These are phyloP conservation scores for Oreotragus oreotragus DNA, from an alignment of 2,113 vertebrate species.

Conservation along the genomic window DNA sequence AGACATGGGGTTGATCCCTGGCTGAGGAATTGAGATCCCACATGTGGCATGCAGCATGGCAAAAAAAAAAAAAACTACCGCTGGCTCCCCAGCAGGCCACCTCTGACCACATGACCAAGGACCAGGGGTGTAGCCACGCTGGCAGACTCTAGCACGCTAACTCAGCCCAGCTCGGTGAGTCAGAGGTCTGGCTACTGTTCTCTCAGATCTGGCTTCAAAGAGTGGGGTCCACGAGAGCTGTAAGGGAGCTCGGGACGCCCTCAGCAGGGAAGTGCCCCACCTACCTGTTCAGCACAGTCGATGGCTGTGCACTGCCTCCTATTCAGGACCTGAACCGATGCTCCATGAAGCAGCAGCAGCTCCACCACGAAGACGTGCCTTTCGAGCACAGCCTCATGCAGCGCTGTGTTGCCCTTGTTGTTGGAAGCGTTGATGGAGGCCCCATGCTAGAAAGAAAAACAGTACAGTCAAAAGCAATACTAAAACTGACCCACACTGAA, in stretches of 20 bases:
- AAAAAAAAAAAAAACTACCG: neutral
- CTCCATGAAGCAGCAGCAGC: conserved; percentile 86
- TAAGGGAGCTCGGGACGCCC: neutral
- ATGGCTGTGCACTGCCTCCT: conserved; percentile 84
- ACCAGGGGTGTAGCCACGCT: neutral
- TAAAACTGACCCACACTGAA: fast-evolving
- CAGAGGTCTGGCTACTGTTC: neutral
- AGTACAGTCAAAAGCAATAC: neutral
- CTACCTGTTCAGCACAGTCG: conserved; percentile 88
- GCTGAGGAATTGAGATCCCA: neutral
- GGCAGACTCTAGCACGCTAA: fast-evolving
- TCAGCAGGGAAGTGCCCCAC: neutral
- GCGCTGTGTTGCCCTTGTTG: conserved; percentile 88
- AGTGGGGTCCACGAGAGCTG: neutral
- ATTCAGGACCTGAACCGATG: conserved; percentile 81
- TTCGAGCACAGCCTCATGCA: conserved; percentile 88
- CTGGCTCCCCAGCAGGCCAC: neutral
- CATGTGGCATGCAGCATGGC: neutral
- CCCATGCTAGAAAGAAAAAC: conserved; percentile 79
- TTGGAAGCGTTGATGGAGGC: conserved; percentile 87
- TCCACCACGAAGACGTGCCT: conserved; percentile 85
- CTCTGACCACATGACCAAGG: neutral
- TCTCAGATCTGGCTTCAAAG: neutral
- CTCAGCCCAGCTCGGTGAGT: fast-evolving
- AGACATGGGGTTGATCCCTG: neutral